Base-by-base conservation (phyloP, 2,113 vertebrate species). In the Hymenochirus boettgeri region DNA sequence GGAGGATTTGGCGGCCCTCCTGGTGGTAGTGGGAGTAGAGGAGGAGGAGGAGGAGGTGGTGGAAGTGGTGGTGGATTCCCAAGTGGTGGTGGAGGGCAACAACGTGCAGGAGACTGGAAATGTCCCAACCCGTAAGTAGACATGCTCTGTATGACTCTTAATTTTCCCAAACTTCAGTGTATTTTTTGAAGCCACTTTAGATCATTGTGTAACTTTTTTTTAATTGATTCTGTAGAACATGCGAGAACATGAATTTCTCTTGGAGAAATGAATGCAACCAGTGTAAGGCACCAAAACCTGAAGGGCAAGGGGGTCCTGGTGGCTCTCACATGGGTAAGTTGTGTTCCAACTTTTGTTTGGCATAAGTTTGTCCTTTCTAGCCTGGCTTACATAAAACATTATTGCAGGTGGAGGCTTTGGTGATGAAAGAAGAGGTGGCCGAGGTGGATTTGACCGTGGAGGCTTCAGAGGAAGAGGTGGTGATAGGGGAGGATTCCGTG, bases 241-340 rank as follows among this genome's bases (percentile, higher is more conserved):
- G 93, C 59, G 91, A 89, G 11, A 95, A 95, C 75, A 82, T 95
- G 83, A 94, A 95, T 71, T 95, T 95, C 72, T 93, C 93, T 0
- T 95, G 92, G 93, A 85, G 92, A 25, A 95, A 91, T 9, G 93
- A 95, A 72, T 95, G 93, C 57, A 94, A 95, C 80, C 92, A 94
- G 72, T 94, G 93, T 79, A 95, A 93, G 50, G 88, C 83, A 1
- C 86, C 89, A 3, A 93, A 93, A 59, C 89, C 91, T 12, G 91
- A 94, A 39, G 91, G 91, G 1, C 86, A 82, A 9, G 90, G 82
- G 42, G 89, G 91, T 1, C 86, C 83, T 7, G 90, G 82, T 26
- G 90, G 82, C 4, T 85, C 89, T 5, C 83, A 91, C 54, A 92
- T 91, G 89, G 83, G 84, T 73, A 76, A 81, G 65, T 33, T 47